Base-by-base conservation (phyloP, 2,797 vertebrate genomes). In the Echeneis naucrates region DNA sequence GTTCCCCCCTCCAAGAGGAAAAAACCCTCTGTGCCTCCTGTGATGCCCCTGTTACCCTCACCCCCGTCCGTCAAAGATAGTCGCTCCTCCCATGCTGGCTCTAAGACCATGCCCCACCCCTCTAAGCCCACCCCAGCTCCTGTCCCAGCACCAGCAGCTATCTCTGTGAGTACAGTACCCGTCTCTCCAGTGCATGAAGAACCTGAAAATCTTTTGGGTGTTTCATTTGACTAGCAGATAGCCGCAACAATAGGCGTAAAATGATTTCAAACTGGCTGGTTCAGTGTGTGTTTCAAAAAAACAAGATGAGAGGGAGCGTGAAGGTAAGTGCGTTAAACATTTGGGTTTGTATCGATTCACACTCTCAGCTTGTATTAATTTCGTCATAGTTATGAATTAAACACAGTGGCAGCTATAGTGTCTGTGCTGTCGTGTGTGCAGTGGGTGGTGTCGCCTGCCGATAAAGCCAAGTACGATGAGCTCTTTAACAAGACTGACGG, bases 1-100 rank as follows among this genome's bases (percentile, higher is more conserved):
- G 94, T 99, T 87, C 98, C 98, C 90, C 97, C 95, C 79, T 97
- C 97, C 68, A 99, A 99, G 91, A 96, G 98, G 89, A 98, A 97
- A 96, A 95, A 95, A 88, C 68, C 94, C 57, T 89, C 89, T 30
- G 88, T 95, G 72, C 91, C 95, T 86, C 93, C 94, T 64, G 90
- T 94, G 81, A 86, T 96, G 94, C 93, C 95, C 63, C 92, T 96
- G 80, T 90, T 97, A 80, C 95, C 95, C 69, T 95, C 95, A 7
- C 95, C 95, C 59, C 95, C 97, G 72, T 92, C 95, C 63, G 86
- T 89, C 88, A 97, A 96, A 95, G 97, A 99, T 32, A 88, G 94
- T 91, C 94, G 93, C 86, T 94, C 95, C 77, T 91, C 95, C 83
- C 92, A 96, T 32, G 83, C 94, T 80, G 89, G 89, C 87, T 87